Evolutionary conservation across 1,140 invertebrate genomes (phyloP).

Genomic region (Diachasma alloeum): DNA sequence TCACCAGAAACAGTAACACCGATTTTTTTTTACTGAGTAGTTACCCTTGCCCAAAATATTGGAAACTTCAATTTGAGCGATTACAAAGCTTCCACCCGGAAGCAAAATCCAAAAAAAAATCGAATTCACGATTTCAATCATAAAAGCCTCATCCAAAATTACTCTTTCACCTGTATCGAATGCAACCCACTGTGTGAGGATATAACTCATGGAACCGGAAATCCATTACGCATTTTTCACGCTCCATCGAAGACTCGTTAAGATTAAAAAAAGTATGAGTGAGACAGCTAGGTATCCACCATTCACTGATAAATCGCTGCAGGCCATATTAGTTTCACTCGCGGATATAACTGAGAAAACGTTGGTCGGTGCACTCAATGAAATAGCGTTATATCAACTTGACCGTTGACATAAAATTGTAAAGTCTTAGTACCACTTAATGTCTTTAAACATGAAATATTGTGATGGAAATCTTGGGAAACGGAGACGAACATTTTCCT

Average conservation of each 20-base stretch:
- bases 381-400: neutral
- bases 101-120: neutral
- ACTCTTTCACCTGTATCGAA: neutral
- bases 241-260: constrained; percentile 17
- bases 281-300: neutral
- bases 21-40: too few species aligned
- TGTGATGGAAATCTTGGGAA: neutral
- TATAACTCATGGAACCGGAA: constrained; percentile 19
- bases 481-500: neutral
- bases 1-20: too few species aligned
- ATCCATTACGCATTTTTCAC: constrained; percentile 21
- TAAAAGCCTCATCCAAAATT: neutral
- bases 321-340: too few species aligned
- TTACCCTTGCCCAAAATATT: too few species aligned
- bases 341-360: too few species aligned
- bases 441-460: neutral
- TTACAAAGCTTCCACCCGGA: too few species aligned
- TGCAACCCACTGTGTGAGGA: neutral
- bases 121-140: neutral
- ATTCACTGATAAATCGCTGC: constrained; percentile 5
- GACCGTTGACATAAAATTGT: neutral
- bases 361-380: neutral
- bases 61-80: too few species aligned
- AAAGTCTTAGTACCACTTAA: neutral
- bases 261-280: constrained; percentile 17